A percentile compares a stretch with the other conserved stretches of the same genome.
Conservation (phyloP, 2,888 invertebrate genomes). For the Allolobophora icterica region DNA sequence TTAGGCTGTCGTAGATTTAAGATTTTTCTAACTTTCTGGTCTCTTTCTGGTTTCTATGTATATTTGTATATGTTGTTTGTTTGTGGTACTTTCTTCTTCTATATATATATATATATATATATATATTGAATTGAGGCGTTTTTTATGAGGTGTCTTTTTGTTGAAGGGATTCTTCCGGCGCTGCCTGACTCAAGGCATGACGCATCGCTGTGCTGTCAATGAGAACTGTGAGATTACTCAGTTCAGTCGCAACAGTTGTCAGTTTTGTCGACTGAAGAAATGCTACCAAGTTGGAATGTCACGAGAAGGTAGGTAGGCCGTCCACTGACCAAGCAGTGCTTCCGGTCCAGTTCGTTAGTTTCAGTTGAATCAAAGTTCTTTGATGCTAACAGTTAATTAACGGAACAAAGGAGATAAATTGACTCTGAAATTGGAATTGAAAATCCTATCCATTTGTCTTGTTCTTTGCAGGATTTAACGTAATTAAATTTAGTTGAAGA, state of each 20-base stretch:
- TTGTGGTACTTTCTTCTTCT: too few species aligned
- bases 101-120: background rate
- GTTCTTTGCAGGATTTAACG: background rate
- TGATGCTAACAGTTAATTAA: too few species aligned
- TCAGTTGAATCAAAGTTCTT: too few species aligned
- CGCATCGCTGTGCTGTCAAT: slow-evolving; percentile 64
- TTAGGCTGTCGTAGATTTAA: too few species aligned
- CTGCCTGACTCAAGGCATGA: slow-evolving; percentile 66
- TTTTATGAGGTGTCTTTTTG: background rate
- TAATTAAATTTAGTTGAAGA: too few species aligned
- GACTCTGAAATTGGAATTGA: too few species aligned
- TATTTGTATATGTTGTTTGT: too few species aligned
- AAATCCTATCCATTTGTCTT: background rate
- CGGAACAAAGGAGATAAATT: too few species aligned
- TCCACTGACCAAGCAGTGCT: background rate
- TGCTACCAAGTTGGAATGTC: slow-evolving; percentile 66
- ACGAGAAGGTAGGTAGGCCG: slow-evolving; percentile 55
- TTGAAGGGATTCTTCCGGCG: slow-evolving; percentile 64
- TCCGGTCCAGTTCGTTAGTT: background rate
- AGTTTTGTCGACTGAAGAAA: slow-evolving; percentile 65
- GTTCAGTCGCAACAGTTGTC: slow-evolving; percentile 65
- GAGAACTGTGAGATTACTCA: slow-evolving; percentile 66
- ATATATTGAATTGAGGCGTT: background rate
- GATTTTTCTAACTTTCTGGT: background rate
- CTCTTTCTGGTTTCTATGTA: too few species aligned